phyloP scores from a whole-genome alignment of 2,113 vertebrate species.

The Glareola pratincola region DNA sequence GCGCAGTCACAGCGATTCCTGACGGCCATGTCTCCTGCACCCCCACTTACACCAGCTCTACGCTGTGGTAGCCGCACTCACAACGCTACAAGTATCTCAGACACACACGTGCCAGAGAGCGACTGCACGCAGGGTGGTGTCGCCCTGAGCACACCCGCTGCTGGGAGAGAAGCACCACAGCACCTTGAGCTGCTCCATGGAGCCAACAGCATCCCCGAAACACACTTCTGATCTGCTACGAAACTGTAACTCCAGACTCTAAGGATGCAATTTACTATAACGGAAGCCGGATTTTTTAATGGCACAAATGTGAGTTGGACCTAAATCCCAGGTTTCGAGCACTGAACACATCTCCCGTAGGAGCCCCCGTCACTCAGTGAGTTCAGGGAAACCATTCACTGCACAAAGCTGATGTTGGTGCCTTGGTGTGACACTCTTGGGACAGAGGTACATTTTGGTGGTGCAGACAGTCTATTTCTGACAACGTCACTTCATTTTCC shows the following conservation, averaged over 20 bases:
- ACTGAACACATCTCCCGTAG: background rate
- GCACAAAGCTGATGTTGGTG: background rate
- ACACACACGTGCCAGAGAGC: accelerated
- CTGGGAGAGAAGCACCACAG: background rate
- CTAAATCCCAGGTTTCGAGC: background rate
- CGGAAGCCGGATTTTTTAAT: background rate
- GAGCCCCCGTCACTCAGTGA: background rate
- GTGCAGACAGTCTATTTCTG: background rate
- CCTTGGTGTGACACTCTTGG: background rate
- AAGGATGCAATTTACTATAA: background rate
- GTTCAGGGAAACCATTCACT: background rate
- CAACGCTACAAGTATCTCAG: accelerated
- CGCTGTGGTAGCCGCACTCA: accelerated
- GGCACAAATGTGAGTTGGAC: background rate
- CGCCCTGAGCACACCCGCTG: background rate
- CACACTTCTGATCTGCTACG: background rate
- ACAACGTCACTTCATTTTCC: background rate
- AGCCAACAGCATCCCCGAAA: background rate
- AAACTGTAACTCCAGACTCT: background rate
- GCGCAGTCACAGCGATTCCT: background rate
- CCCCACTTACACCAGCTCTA: background rate
- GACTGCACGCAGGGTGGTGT: accelerated
- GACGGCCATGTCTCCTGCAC: accelerated
- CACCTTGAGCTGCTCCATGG: background rate
- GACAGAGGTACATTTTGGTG: background rate